Conservation (phyloP, 2,888 invertebrate species). For the Chromoteleia sp. region DNA sequence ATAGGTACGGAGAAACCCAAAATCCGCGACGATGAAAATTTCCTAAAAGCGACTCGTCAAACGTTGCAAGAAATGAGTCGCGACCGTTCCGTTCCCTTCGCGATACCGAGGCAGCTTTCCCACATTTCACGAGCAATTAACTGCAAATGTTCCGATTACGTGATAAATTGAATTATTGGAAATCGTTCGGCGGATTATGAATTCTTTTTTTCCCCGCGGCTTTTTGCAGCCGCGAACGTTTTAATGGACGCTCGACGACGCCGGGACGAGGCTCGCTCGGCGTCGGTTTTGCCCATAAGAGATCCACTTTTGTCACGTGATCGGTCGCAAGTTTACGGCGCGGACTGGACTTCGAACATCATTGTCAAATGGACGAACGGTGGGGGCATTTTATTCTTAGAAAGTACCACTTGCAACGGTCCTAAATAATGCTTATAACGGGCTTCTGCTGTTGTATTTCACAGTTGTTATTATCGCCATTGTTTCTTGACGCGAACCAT, state of each 20-base stretch:
- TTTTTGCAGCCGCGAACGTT: conserved; percentile 8
- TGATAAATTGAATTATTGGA: conserved; percentile 64
- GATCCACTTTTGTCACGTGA: conserved; percentile 44
- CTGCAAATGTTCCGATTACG: conserved; percentile 40
- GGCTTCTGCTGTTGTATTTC: conserved; percentile 50
- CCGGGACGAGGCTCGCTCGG: neutral
- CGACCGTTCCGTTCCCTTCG: conserved; percentile 32
- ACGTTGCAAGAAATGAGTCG: too few species aligned
- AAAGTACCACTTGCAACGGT: conserved; percentile 50
- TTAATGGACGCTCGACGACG: conserved; percentile 3
- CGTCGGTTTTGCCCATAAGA: conserved; percentile 27
- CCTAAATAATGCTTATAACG: conserved; percentile 61
- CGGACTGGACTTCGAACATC: conserved; percentile 37
- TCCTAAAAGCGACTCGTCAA: too few species aligned
- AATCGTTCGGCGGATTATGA: conserved; percentile 40
- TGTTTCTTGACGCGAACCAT: conserved; percentile 58
- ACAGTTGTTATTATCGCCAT: conserved; percentile 57
- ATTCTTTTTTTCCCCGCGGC: conserved; percentile 23
- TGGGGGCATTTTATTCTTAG: conserved; percentile 54
- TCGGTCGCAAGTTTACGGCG: conserved; percentile 17
- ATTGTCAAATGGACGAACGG: conserved; percentile 31
- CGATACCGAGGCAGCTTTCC: conserved; percentile 46
- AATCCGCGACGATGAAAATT: too few species aligned
- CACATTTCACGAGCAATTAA: conserved; percentile 66
- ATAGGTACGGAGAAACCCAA: too few species aligned